Evolutionary conservation across 2,113 vertebrate species (phyloP).

Genomic region (Phalacrocorax carbo): DNA sequence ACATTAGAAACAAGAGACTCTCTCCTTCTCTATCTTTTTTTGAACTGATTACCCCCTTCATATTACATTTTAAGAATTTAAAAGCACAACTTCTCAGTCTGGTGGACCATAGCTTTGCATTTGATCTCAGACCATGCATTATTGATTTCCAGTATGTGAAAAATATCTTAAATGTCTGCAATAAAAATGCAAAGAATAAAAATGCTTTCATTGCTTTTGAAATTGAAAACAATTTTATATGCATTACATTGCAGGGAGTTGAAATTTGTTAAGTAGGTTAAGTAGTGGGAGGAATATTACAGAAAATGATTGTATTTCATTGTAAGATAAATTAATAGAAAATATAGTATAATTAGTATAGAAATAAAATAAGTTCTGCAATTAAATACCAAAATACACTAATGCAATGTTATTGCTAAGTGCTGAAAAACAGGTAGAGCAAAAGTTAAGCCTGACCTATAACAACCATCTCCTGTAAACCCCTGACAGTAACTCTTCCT

Average conservation of each 20-base stretch:
- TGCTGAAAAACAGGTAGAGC: not conserved
- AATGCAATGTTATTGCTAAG: not conserved
- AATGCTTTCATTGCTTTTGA: slow-evolving; percentile 15
- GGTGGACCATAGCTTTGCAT: not conserved
- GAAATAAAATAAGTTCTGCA: not conserved
- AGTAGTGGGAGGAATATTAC: slow-evolving; percentile 30
- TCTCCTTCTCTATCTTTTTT: not conserved
- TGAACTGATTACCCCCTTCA: not conserved
- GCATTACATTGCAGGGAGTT: not conserved
- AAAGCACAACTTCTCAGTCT: not conserved
- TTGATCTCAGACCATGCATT: slow-evolving; percentile 38
- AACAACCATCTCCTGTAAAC: not conserved
- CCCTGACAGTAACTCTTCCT: not conserved
- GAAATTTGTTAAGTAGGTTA: slow-evolving; percentile 32
- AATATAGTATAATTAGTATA: not conserved
- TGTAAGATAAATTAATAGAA: not conserved
- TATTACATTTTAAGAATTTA: slow-evolving; percentile 42
- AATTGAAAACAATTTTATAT: slow-evolving; percentile 47
- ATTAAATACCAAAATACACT: not conserved
- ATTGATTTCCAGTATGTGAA: slow-evolving; percentile 26
- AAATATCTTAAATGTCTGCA: slow-evolving; percentile 22
- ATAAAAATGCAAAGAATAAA: slow-evolving; percentile 32
- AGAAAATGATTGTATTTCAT: not conserved
- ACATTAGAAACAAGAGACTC: not conserved
- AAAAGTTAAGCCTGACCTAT: not conserved